Percentiles rank a stretch among this genome's conserved stretches.
Conservation (phyloP, 2,113 vertebrate species). For the Spea multiplicata region DNA sequence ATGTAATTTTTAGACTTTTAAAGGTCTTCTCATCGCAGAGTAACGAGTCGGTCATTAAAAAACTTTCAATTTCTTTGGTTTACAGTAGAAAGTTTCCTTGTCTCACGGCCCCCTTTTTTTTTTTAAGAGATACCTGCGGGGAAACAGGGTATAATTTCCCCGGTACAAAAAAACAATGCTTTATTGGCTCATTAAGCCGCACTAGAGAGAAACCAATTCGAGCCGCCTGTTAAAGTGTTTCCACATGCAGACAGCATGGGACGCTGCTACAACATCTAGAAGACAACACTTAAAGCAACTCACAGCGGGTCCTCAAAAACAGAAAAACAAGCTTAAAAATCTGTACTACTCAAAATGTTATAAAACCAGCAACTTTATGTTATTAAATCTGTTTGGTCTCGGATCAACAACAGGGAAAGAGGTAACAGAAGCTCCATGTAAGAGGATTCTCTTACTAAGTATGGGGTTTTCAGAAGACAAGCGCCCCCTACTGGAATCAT, state of each 20-base stretch:
- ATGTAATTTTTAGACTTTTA: too few relatives aligned
- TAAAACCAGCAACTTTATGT: too few relatives aligned
- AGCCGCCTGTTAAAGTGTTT: constrained; percentile 22
- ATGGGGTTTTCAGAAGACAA: too few relatives aligned
- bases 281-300: constrained; percentile 26
- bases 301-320: constrained; percentile 23
- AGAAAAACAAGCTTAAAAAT: constrained; percentile 12
- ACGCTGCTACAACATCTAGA: constrained; percentile 23
- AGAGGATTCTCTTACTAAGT: too few relatives aligned
- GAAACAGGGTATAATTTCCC: constrained; percentile 25
- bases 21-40: too few relatives aligned
- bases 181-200: constrained; percentile 42
- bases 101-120: neutral
- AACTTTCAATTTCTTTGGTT: constrained; percentile 9
- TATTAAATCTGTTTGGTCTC: too few relatives aligned
- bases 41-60: too few relatives aligned
- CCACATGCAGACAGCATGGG: constrained; percentile 28
- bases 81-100: constrained; percentile 7
- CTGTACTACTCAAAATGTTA: neutral
- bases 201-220: constrained; percentile 38
- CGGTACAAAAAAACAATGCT: constrained; percentile 24
- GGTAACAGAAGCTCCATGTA: too few relatives aligned
- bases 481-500: too few relatives aligned
- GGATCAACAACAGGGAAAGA: too few relatives aligned
- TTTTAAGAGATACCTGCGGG: constrained; percentile 18